phyloP scores from a whole-genome alignment of 2,888 invertebrate genomes.

The Synanthedon andrenaeformis region DNA sequence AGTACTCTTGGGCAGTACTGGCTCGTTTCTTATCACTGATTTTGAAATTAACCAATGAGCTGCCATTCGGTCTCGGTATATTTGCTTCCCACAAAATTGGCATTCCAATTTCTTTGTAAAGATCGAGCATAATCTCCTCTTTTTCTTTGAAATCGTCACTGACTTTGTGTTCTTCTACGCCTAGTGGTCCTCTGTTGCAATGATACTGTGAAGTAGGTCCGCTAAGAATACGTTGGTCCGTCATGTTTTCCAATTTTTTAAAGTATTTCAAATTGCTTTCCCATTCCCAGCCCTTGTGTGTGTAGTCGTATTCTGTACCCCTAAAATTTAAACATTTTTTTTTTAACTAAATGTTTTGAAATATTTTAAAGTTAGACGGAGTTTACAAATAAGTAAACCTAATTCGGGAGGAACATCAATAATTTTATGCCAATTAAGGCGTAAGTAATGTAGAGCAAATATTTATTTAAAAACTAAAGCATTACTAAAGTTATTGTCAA shows the following conservation, averaged over 20 bases:
- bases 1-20: constrained; percentile 78
- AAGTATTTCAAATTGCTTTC: background rate
- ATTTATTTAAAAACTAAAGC: too few species aligned
- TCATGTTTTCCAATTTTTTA: background rate
- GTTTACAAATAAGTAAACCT: too few species aligned
- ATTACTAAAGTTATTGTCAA: too few species aligned
- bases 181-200: background rate
- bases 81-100: background rate
- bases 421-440: too few species aligned
- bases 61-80: background rate
- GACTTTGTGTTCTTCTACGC: background rate
- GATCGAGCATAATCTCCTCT: background rate
- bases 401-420: too few species aligned
- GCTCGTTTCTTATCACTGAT: background rate
- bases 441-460: too few species aligned
- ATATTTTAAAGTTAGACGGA: too few species aligned
- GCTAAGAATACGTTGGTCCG: background rate
- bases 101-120: background rate
- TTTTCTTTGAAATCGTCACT: background rate
- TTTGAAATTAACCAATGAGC: background rate
- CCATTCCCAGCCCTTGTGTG: background rate
- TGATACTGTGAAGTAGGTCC: background rate
- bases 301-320: background rate
- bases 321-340: background rate
- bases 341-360: background rate